Evolutionary conservation across 2,797 vertebrate genomes (phyloP).

Genomic region (Danio choprae): DNA sequence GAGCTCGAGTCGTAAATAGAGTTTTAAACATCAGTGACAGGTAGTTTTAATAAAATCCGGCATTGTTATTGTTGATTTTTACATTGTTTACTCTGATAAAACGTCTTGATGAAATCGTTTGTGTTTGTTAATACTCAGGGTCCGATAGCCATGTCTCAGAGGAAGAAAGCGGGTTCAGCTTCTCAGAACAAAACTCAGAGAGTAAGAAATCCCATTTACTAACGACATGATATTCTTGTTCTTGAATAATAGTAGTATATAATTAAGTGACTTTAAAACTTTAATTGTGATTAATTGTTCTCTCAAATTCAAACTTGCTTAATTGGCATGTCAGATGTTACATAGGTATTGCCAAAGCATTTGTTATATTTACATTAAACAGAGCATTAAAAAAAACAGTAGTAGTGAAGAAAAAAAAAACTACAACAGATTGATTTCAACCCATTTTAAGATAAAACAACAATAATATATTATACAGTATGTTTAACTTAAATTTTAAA

Average conservation of each 20-base stretch:
- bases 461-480: too few species aligned
- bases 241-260: background rate
- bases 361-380: too few species aligned
- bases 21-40: background rate
- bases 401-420: background rate
- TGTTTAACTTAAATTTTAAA: too few species aligned
- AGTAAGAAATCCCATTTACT: constrained; percentile 41
- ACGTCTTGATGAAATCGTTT: background rate
- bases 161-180: constrained; percentile 44
- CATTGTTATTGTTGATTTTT: background rate
- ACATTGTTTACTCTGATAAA: background rate
- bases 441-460: too few species aligned
- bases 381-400: background rate
- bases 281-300: background rate
- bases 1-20: background rate
- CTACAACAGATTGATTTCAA: too few species aligned
- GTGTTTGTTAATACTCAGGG: background rate
- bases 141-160: constrained; percentile 59
- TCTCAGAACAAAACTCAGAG: constrained; percentile 50
- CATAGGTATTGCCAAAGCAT: background rate
- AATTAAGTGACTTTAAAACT: background rate
- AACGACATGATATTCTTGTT: background rate
- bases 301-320: too few species aligned
- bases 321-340: too few species aligned
- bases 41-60: background rate